phyloP scores from a whole-genome alignment of 2,888 invertebrate genomes.

The Didymodactylos carnosus region DNA sequence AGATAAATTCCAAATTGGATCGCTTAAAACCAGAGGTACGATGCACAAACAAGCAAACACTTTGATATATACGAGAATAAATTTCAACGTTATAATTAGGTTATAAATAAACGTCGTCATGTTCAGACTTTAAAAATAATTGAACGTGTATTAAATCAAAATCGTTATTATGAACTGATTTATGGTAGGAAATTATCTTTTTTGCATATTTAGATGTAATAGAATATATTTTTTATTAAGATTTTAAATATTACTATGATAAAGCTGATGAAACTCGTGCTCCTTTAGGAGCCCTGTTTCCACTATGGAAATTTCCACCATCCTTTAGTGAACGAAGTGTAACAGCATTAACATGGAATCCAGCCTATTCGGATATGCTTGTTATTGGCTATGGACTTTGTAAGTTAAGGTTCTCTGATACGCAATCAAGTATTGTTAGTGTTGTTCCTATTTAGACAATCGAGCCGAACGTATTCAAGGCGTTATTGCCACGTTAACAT shows the following conservation, averaged over 20 bases:
- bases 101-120: neutral
- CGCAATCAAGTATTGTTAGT: neutral
- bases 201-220: no score
- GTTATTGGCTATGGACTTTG: conserved; percentile 73
- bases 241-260: neutral
- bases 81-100: no score
- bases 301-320: neutral
- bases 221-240: no score
- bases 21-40: neutral
- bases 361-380: conserved; percentile 69
- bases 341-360: conserved; percentile 23
- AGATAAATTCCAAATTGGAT: neutral
- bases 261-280: neutral
- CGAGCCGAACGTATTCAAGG: conserved; percentile 62
- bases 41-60: neutral
- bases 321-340: neutral
- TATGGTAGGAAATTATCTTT: neutral
- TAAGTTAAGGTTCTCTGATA: conserved; percentile 37
- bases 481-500: conserved; percentile 62
- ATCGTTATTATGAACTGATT: neutral
- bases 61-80: no score
- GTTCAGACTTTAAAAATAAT: neutral
- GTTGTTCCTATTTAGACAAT: conserved; percentile 47
- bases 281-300: neutral
- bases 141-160: neutral